These are phyloP conservation scores for Hemaris fuciformis DNA, from an alignment of 2,888 invertebrate species.

Conservation along the genomic window DNA sequence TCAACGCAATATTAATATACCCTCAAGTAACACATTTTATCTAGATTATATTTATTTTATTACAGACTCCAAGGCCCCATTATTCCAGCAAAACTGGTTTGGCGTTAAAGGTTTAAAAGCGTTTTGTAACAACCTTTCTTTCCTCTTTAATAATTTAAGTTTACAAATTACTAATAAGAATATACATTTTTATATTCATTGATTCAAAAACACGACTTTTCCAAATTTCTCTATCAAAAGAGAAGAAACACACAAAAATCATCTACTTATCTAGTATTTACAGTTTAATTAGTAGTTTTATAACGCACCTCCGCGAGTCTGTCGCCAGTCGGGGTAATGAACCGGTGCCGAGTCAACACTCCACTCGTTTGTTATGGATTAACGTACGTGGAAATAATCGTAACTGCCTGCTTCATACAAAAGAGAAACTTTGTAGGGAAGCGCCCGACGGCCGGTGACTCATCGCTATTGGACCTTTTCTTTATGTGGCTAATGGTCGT, in stretches of 20 bases:
- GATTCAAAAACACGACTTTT: too few species aligned
- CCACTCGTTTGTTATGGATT: conserved; percentile 26
- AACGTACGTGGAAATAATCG: conserved; percentile 26
- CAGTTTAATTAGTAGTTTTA: neutral
- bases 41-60: too few species aligned
- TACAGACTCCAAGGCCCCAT: too few species aligned
- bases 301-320: neutral
- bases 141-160: too few species aligned
- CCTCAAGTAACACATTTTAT: too few species aligned
- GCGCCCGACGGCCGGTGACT: neutral
- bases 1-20: too few species aligned
- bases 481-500: neutral
- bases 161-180: too few species aligned
- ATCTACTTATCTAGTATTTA: neutral
- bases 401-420: conserved; percentile 4
- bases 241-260: neutral
- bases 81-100: too few species aligned
- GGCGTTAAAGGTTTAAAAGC: too few species aligned
- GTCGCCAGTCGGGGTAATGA: conserved; percentile 32
- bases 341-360: conserved; percentile 34
- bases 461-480: neutral
- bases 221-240: too few species aligned
- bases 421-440: conserved; percentile 7
- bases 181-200: too few species aligned
- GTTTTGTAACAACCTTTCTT: too few species aligned